These are phyloP conservation scores for Apodemia hepburni DNA, from an alignment of 2,888 invertebrate species.

Conservation along the genomic window DNA sequence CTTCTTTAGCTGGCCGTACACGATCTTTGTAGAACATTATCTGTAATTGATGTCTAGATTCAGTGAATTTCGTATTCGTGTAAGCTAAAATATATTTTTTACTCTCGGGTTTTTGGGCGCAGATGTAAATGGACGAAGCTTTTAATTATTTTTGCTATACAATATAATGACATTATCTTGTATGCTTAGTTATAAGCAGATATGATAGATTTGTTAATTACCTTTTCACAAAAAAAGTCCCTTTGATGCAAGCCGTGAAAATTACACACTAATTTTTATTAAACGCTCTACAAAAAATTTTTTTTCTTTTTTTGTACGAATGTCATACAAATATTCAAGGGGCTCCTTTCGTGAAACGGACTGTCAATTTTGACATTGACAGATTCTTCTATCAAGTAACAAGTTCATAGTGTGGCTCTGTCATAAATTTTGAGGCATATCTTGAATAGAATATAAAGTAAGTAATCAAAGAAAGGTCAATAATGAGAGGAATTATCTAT, in stretches of 20 bases:
- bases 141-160: constrained; percentile 63
- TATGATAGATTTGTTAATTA: constrained; percentile 22
- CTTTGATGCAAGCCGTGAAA: neutral
- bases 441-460: constrained; percentile 58
- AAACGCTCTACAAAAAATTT: no score
- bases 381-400: neutral
- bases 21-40: constrained; percentile 19
- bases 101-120: constrained; percentile 51
- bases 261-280: no score
- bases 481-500: constrained; percentile 75
- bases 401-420: constrained; percentile 17
- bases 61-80: constrained; percentile 29
- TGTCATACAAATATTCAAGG: neutral
- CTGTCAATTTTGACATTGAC: constrained; percentile 1
- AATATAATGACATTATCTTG: constrained; percentile 43
- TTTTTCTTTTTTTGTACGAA: neutral
- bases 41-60: constrained; percentile 31
- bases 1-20: neutral
- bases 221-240: constrained; percentile 18
- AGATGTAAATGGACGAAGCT: constrained; percentile 36
- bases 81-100: constrained; percentile 57
- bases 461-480: constrained; percentile 71
- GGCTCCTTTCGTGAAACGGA: neutral
- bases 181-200: constrained; percentile 42
- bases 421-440: constrained; percentile 55